phyloP scores from a whole-genome alignment of 2,113 vertebrate species.

The Malurus alboscapulatus region DNA sequence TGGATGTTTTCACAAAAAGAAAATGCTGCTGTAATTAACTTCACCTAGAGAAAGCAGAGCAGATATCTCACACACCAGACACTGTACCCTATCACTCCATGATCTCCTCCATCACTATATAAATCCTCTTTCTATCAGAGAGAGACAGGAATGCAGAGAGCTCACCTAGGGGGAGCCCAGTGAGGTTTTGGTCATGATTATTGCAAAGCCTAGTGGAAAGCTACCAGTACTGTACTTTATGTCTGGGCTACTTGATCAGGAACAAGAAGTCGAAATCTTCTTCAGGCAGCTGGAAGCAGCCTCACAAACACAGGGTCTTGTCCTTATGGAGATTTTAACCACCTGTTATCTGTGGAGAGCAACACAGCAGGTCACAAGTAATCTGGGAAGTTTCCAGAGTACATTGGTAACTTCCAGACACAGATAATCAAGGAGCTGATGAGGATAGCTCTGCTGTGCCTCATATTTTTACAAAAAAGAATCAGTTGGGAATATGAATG shows the following conservation, averaged over 20 bases:
- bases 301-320: fast-evolving
- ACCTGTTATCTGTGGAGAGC: background rate
- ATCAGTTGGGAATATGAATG: background rate
- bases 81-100: fast-evolving
- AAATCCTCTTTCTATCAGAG: background rate
- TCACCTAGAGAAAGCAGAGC: background rate
- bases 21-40: background rate
- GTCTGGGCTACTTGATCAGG: background rate
- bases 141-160: background rate
- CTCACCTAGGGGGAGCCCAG: background rate
- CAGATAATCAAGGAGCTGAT: background rate
- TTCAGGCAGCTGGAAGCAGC: background rate
- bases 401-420: background rate
- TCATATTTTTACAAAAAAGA: background rate
- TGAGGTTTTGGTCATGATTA: background rate
- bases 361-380: background rate
- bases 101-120: background rate
- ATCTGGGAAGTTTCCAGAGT: background rate
- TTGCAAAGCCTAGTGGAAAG: background rate
- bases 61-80: background rate
- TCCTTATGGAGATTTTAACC: background rate
- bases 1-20: background rate
- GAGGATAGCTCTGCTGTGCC: background rate
- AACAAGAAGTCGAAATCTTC: background rate
- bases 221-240: background rate